A percentile compares a stretch with the other conserved stretches of the same genome.
Evolutionary conservation across 1,140 invertebrate genomes (phyloP).

Genomic region (Harlomillsia oculata): DNA sequence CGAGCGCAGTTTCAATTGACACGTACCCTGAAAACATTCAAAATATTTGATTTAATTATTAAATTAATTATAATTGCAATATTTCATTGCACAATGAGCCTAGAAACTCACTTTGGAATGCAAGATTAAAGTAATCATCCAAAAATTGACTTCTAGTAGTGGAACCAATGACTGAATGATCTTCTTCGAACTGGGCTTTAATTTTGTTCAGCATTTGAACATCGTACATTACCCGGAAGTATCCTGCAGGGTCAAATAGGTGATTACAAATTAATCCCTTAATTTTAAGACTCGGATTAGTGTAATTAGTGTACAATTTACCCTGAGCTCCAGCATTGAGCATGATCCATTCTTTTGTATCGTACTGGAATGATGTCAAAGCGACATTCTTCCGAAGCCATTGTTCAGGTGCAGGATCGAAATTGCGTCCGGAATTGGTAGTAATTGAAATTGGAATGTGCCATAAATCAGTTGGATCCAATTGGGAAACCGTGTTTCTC

Average conservation of each 20-base stretch:
- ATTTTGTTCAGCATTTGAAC: conserved; percentile 28
- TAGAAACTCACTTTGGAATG: conserved; percentile 10
- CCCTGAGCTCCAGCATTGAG: conserved; percentile 30
- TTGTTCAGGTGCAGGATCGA: conserved; percentile 4
- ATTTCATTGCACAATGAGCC: neutral
- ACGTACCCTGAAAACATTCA: conserved; percentile 12
- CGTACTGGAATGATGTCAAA: neutral
- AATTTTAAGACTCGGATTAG: neutral
- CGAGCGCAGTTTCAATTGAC: conserved; percentile 16
- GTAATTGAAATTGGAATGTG: conserved; percentile 26
- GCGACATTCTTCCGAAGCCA: conserved; percentile 24
- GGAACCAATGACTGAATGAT: conserved; percentile 13
- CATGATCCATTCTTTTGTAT: conserved; percentile 24
- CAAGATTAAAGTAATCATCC: conserved; percentile 26
- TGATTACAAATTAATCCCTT: neutral
- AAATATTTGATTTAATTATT: neutral
- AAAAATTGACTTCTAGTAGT: conserved; percentile 22
- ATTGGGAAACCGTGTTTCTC: neutral
- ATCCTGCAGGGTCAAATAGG: conserved; percentile 46
- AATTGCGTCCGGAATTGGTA: conserved; percentile 8
- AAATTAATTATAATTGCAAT: neutral
- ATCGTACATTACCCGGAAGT: conserved; percentile 75
- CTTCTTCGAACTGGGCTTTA: neutral
- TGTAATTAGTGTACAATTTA: conserved; percentile 19
- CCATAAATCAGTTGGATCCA: conserved; percentile 25